phyloP scores from a whole-genome alignment of 2,797 vertebrate genomes.

The Clarias laeviceps region DNA sequence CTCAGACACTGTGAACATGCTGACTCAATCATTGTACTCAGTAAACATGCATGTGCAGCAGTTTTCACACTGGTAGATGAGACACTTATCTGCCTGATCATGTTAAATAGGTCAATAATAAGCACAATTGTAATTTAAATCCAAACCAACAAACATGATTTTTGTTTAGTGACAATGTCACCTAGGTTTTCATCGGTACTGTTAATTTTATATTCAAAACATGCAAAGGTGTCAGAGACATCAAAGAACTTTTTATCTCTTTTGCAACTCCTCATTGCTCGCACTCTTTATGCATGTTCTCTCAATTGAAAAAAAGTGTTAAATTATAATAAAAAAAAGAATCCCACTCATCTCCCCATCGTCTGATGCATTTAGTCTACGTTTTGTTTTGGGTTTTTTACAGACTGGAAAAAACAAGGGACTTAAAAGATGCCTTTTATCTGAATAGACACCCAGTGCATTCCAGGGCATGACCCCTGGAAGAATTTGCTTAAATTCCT shows the following conservation, averaged over 20 bases:
- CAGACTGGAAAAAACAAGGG: not conserved
- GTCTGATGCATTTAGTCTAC: not conserved
- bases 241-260: not conserved
- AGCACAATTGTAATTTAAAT: not conserved
- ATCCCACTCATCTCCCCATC: not conserved
- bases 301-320: not conserved
- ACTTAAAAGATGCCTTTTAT: not conserved
- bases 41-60: slow-evolving; percentile 2
- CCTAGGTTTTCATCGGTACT: not conserved
- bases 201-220: not conserved
- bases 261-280: not conserved
- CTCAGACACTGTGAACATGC: slow-evolving; percentile 7
- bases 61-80: not conserved
- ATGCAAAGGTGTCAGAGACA: not conserved
- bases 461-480: not conserved
- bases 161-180: not conserved
- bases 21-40: not conserved
- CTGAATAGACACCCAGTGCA: not conserved
- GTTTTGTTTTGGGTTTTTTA: not conserved
- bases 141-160: too few relatives aligned
- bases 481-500: slow-evolving; percentile 25
- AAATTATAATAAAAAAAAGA: too few relatives aligned
- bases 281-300: not conserved
- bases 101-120: not conserved
- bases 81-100: not conserved